Base-by-base conservation (phyloP, 2,888 invertebrate species). In the Formica aserva region DNA sequence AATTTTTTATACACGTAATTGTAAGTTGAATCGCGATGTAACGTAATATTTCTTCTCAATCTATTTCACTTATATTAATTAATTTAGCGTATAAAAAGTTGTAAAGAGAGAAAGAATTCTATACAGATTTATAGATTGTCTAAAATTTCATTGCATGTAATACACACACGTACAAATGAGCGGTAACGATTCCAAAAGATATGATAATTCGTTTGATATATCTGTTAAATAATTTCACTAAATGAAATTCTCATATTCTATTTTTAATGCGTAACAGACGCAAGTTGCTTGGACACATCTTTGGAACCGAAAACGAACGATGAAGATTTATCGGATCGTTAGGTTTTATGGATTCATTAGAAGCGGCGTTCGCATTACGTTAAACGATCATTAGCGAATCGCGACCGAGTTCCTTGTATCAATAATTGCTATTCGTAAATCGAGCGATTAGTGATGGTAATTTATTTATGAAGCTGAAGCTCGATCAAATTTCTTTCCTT, bases 281-380 rank as follows among this genome's bases (percentile, higher is more conserved):
- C 66, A 66, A 55, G 52, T 52, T 35, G 26, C 22, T 18, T 52
- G 26, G 35, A 38, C 38, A 48, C 48, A 35, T 55, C 76, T 55
- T 76, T n/a, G 52, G 35, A n/a, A 15, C 35, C 38, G 15, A 32
- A 48, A 45, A 62, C 15, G 60, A 62, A 29, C 55, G 38, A 72
- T 18, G 74, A 22, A 11, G 22, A 75, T 75, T 75, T 63, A 75
- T 63, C 63, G 75, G 75, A 75, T 75, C 57, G 60, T 60, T 32
- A 75, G 29, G 38, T 77, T 77, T 77, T 77, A 77, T 66, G 8
- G 38, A n/a, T n/a, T 55, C 77, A n/a, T 77, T 77, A 41, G n/a
- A 26, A 26, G 13, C 38, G 1, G 18, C 32, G 18, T 62, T 65
- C 18, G 18, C 26, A 26, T 55, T 65, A 38, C 9, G 18, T 55